These are phyloP conservation scores for Campoletis sonorensis DNA, from an alignment of 1,140 invertebrate genomes.

Conservation along the genomic window DNA sequence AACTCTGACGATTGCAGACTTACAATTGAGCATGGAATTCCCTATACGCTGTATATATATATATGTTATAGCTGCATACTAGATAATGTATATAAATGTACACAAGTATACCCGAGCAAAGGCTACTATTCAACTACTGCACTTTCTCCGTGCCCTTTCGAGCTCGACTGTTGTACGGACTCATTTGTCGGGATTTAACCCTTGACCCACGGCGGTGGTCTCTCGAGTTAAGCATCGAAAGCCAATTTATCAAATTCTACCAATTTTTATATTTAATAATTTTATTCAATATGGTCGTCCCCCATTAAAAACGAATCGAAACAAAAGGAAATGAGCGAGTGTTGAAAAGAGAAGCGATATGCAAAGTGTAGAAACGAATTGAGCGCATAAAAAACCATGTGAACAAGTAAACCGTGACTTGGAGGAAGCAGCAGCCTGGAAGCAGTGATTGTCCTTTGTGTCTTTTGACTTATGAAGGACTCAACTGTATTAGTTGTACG, in stretches of 20 bases:
- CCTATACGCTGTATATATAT: not conserved
- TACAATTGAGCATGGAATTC: not conserved
- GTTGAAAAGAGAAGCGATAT: no score
- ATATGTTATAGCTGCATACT: not conserved
- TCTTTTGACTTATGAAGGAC: not conserved
- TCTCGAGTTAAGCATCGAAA: not conserved
- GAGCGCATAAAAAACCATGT: no score
- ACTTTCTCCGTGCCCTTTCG: slow-evolving; percentile 11
- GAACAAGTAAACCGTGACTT: no score
- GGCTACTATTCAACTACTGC: not conserved
- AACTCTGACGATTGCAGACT: not conserved
- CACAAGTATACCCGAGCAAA: not conserved
- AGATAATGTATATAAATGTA: slow-evolving; percentile 4
- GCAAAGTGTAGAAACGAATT: no score
- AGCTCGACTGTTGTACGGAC: not conserved
- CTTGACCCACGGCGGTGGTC: not conserved
- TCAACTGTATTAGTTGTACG: not conserved
- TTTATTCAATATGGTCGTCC: no score
- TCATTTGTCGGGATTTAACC: slow-evolving; percentile 4
- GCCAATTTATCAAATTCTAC: not conserved
- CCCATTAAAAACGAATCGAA: no score
- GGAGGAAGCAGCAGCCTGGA: no score
- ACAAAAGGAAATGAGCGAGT: no score
- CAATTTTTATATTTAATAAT: not conserved
- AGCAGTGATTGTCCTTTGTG: no score